Conservation (phyloP, 2,888 invertebrate species). For the Platycheirus albimanus region DNA sequence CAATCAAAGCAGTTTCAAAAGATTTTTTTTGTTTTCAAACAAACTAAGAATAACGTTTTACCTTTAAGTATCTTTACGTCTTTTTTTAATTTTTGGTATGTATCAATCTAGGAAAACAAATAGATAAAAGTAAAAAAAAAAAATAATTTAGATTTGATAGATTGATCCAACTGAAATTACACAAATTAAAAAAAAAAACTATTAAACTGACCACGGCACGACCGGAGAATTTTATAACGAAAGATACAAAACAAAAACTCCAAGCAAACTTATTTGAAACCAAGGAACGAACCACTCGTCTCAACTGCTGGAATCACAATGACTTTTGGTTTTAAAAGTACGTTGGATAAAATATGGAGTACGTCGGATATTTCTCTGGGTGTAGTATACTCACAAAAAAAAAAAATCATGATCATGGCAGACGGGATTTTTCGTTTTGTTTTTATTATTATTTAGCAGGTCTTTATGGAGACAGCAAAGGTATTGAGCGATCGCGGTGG, state of each 20-base stretch:
- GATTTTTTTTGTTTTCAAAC: too few relatives aligned
- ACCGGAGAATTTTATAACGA: slow-evolving; percentile 7
- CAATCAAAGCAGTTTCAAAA: too few relatives aligned
- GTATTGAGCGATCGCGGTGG: slow-evolving; percentile 15
- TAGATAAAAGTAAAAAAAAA: too few relatives aligned
- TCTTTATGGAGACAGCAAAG: slow-evolving; percentile 26
- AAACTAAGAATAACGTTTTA: too few relatives aligned
- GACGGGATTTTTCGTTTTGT: slow-evolving; percentile 44
- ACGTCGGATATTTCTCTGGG: slow-evolving; percentile 59
- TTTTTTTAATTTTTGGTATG: too few relatives aligned
- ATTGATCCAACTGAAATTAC: slow-evolving; percentile 1
- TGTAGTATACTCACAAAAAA: slow-evolving; percentile 24
- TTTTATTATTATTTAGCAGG: slow-evolving; percentile 46
- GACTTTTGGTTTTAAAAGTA: slow-evolving; percentile 80
- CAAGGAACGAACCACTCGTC: slow-evolving; percentile 77
- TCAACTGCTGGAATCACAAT: slow-evolving; percentile 80
- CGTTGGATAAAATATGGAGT: slow-evolving; percentile 78
- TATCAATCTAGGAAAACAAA: too few relatives aligned
- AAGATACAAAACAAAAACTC: not conserved
- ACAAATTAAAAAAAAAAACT: slow-evolving; percentile 6
- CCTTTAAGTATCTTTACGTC: too few relatives aligned
- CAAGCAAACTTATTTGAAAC: slow-evolving; percentile 36
- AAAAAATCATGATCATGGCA: slow-evolving; percentile 54
- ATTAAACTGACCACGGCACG: slow-evolving; percentile 42
- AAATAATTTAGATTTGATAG: too few relatives aligned